Percentiles rank a stretch among this genome's conserved stretches.
Evolutionary conservation across 1,140 invertebrate species (phyloP).

Genomic region (Caenorhabditis briggsae): DNA sequence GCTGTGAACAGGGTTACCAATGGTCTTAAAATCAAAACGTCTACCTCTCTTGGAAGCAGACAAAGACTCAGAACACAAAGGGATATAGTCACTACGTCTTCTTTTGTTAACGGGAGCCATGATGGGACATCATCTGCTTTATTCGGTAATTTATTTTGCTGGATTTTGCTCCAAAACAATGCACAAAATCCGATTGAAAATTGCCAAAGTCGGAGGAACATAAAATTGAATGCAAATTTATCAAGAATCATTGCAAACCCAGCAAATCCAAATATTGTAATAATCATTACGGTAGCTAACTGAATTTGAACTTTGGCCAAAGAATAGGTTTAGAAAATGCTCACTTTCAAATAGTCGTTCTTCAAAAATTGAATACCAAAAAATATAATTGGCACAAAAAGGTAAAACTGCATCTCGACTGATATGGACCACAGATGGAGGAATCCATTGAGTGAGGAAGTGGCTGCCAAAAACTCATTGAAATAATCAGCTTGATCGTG

Average conservation of each 20-base stretch:
- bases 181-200: conserved; percentile 43
- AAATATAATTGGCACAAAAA: conserved; percentile 39
- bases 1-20: neutral
- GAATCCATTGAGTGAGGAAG: neutral
- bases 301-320: neutral
- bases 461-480: conserved; percentile 13
- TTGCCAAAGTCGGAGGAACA: conserved; percentile 51
- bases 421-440: conserved; percentile 52
- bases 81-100: neutral
- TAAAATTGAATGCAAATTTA: conserved; percentile 53
- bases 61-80: neutral
- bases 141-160: neutral
- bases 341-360: conserved; percentile 17
- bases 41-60: neutral
- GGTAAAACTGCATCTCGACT: conserved; percentile 57
- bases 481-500: conserved; percentile 45
- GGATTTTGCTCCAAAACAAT: conserved; percentile 4
- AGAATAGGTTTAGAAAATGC: neutral
- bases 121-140: neutral
- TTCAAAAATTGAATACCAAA: conserved; percentile 24
- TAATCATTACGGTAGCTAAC: neutral
- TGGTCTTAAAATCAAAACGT: conserved; percentile 33
- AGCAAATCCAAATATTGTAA: neutral
- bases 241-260: neutral
- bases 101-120: neutral